phyloP scores from a whole-genome alignment of 2,797 vertebrate genomes.

The Dryobates pubescens region DNA sequence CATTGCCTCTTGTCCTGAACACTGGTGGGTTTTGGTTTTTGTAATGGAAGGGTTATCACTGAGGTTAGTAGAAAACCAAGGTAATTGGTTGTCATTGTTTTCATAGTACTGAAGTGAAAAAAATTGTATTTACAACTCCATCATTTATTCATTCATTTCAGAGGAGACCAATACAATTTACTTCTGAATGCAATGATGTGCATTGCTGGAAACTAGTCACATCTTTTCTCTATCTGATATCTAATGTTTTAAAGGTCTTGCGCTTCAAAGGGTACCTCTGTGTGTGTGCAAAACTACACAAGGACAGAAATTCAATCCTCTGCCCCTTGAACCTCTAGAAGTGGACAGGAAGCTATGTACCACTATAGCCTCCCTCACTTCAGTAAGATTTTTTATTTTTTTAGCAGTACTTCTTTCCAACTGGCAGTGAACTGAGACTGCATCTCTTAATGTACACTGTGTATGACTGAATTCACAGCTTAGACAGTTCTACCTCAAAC shows the following conservation, averaged over 20 bases:
- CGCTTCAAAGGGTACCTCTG: neutral
- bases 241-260: neutral
- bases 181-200: constrained; percentile 21
- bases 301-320: neutral
- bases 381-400: neutral
- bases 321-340: neutral
- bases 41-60: neutral
- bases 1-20: neutral
- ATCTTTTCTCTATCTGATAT: neutral
- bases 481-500: neutral
- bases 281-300: neutral
- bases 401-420: neutral
- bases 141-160: constrained; percentile 51
- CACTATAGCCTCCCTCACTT: neutral
- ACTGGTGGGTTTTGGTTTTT: neutral
- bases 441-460: neutral
- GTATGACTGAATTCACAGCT: neutral
- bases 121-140: constrained; percentile 21
- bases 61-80: neutral
- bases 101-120: constrained; percentile 26
- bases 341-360: neutral
- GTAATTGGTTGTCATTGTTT: constrained; percentile 8
- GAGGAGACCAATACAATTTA: constrained; percentile 38
- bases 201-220: constrained; percentile 38
- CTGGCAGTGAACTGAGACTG: neutral